Base-by-base conservation (phyloP, 1,140 invertebrate species). In the Magallana ariakensis region DNA sequence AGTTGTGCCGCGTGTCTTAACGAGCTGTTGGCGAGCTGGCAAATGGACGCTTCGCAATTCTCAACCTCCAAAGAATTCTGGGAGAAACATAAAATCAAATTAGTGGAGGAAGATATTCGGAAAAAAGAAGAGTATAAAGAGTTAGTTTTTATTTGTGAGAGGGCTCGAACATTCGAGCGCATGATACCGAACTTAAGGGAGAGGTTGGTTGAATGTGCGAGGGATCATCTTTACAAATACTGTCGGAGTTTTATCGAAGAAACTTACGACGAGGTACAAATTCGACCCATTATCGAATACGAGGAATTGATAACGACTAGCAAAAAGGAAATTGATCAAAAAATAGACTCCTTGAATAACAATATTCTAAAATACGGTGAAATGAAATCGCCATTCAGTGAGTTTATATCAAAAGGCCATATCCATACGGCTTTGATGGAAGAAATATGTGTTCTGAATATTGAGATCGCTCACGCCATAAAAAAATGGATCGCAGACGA, bases 401-500 rank as follows among this genome's bases (percentile, higher is more conserved):
- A 88, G 19, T 91, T 92, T 55, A 82, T 92, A 7, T 83, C 58
- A 22, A 89, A 91, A 8, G 91, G 91, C 10, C 85, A 70, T 16
- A 88, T 87, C 9, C 89, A 91, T 46, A 87, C 86, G 1, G 89
- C 80, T 53, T 57, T 91, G 11, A 92, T 92, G 90, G 90, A 92
- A 85, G 89, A 90, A 16, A 91, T 90, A 58, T 91, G 90, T 87
- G 88, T 90, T 62, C 81, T 88, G n/a, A 88, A 91, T 62, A 86
- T 90, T 7, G 91, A 91, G 85, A 88, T 91, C 22, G 87, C 89
- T 80, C 89, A 90, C 46, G 83, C 87, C 10, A 85, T 89, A 7
- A 91, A 91, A 83, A 90, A 89, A 46, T 92, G 91, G 91, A 87
- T 91, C 22, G 87, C 86, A 62, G 89, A 92, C 75, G 91, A 92